A percentile compares a stretch with the other conserved stretches of the same genome.
Conservation (phyloP, 1,140 invertebrate species). For the Bradynema listronoti region DNA sequence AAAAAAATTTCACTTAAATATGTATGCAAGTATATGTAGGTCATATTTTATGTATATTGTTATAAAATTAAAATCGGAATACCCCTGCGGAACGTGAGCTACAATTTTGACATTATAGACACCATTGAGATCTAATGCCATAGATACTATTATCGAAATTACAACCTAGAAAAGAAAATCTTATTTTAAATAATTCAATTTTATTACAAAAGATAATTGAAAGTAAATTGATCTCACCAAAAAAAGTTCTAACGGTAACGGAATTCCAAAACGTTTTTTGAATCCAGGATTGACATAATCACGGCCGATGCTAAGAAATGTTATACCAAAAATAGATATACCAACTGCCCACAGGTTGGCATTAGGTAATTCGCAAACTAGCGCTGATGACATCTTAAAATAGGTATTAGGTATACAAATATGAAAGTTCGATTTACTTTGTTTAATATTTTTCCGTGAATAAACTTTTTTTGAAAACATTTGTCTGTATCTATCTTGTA, state of each 20-base stretch:
- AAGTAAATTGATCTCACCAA: slow-evolving; percentile 58
- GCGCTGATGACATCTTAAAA: slow-evolving; percentile 53
- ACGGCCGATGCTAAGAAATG: slow-evolving; percentile 58
- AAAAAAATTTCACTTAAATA: no score
- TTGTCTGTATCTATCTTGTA: no score
- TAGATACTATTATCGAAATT: slow-evolving; percentile 56
- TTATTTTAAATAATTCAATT: background rate
- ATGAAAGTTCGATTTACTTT: no score
- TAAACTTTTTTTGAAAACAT: no score
- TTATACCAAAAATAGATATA: slow-evolving; percentile 58
- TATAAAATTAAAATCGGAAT: background rate
- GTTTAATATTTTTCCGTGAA: no score
- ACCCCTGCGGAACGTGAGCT: slow-evolving; percentile 61
- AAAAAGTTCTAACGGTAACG: slow-evolving; percentile 61
- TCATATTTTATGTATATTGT: slow-evolving; percentile 3
- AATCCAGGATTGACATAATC: slow-evolving; percentile 60
- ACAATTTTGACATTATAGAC: slow-evolving; percentile 60
- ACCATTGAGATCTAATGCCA: slow-evolving; percentile 57
- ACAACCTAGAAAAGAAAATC: slow-evolving; percentile 21
- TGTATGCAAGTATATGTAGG: background rate
- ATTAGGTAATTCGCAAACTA: slow-evolving; percentile 54
- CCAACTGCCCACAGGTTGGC: slow-evolving; percentile 60
- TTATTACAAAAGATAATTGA: slow-evolving; percentile 23
- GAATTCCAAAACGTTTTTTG: slow-evolving; percentile 60
- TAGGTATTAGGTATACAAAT: slow-evolving; percentile 3